Evolutionary conservation across 2,113 vertebrate species (phyloP).

Genomic region (Heterocephalus glaber): DNA sequence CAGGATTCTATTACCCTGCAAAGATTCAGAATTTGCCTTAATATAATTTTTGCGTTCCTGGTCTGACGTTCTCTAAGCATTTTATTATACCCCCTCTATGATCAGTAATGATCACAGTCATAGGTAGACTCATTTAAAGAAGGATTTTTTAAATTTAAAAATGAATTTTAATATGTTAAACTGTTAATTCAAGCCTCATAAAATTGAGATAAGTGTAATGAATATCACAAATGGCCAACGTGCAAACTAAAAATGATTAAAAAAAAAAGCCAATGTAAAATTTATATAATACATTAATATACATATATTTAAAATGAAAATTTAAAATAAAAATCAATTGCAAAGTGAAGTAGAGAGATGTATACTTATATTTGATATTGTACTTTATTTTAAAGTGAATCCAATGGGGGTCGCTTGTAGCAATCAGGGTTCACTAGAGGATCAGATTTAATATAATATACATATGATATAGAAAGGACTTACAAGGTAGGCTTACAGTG

Average conservation of each 20-base stretch:
- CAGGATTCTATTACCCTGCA: neutral
- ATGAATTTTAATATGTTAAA: neutral
- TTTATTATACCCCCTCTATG: neutral
- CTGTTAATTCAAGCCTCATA: neutral
- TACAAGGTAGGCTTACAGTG: neutral
- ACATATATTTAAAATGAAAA: neutral
- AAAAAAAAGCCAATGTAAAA: neutral
- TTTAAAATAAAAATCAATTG: neutral
- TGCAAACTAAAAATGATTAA: neutral
- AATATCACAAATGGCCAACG: neutral
- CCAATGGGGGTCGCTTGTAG: neutral
- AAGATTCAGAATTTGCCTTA: neutral
- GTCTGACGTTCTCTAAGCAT: neutral
- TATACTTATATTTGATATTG: neutral
- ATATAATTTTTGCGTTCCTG: neutral
- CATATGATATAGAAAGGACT: neutral
- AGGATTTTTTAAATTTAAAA: neutral
- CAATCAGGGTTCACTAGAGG: neutral
- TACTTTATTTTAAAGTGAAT: neutral
- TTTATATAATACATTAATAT: neutral
- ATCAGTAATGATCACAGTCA: neutral
- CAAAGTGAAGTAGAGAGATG: neutral
- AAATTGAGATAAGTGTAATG: neutral
- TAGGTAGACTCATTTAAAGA: neutral
- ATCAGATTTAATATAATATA: neutral